phyloP scores from a whole-genome alignment of 2,888 invertebrate genomes.

The Beris chalybata region DNA sequence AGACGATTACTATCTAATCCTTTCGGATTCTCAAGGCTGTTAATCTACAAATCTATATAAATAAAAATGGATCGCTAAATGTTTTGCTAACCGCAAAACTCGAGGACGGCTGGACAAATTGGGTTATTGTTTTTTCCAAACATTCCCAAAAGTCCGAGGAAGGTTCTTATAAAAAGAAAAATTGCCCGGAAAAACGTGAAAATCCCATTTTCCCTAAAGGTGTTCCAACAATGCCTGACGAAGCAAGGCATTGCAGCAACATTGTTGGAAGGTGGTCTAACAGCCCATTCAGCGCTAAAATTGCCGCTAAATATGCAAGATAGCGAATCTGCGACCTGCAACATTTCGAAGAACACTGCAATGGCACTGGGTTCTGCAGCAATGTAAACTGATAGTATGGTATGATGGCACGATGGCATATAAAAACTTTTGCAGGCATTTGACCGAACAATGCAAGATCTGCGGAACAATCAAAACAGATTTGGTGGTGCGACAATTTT shows the following conservation, averaged over 20 bases:
- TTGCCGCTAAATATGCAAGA: conserved; percentile 43
- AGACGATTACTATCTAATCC: too few relatives aligned
- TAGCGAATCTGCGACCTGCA: conserved; percentile 42
- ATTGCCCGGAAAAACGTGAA: too few relatives aligned
- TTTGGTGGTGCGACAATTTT: conserved; percentile 41
- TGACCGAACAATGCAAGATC: conserved; percentile 42
- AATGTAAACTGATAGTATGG: conserved; percentile 42
- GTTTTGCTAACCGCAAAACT: too few relatives aligned
- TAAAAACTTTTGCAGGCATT: conserved; percentile 43
- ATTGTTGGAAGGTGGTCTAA: conserved; percentile 42
- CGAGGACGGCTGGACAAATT: too few relatives aligned
- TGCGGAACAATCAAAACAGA: conserved; percentile 32
- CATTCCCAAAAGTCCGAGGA: too few relatives aligned
- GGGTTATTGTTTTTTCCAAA: too few relatives aligned
- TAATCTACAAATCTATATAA: too few relatives aligned
- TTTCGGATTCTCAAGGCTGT: too few relatives aligned
- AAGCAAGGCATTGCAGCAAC: conserved; percentile 39
- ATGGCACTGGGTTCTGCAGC: conserved; percentile 44
- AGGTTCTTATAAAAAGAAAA: too few relatives aligned
- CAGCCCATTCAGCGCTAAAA: conserved; percentile 47
- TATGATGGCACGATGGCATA: conserved; percentile 41
- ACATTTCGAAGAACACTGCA: conserved; percentile 44
- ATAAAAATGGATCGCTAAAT: too few relatives aligned
- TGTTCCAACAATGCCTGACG: conserved; percentile 33
- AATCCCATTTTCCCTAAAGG: too few relatives aligned